Evolutionary conservation across 2,888 invertebrate genomes (phyloP).

Genomic region (Gerris lacustris): DNA sequence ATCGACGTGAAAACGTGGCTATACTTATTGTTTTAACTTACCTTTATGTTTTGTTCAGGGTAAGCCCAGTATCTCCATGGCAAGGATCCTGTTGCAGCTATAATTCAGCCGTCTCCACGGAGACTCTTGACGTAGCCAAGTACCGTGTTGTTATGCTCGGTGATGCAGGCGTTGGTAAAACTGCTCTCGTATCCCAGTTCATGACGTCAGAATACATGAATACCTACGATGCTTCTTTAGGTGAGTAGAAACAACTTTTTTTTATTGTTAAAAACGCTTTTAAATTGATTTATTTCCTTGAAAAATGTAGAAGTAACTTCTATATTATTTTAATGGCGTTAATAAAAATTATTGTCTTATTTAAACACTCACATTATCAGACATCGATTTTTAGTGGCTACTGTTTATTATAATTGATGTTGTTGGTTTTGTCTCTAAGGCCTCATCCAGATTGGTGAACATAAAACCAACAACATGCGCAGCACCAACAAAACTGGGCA

Average conservation of each 20-base stretch:
- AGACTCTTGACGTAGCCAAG: constrained; percentile 46
- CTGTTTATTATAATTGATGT: no score
- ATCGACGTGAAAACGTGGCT: no score
- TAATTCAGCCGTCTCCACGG: constrained; percentile 54
- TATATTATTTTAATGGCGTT: background rate
- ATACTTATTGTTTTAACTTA: no score
- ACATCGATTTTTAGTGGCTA: no score
- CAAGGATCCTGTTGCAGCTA: constrained; percentile 77
- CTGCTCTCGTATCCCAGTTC: constrained; percentile 80
- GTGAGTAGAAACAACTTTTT: constrained; percentile 43
- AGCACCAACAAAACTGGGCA: no score
- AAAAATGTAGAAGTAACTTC: constrained; percentile 13
- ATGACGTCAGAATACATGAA: constrained; percentile 94
- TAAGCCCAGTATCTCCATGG: constrained; percentile 44
- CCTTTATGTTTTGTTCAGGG: constrained; percentile 16
- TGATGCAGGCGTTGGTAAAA: constrained; percentile 81
- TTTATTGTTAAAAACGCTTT: background rate
- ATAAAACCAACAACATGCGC: no score
- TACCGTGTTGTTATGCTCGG: constrained; percentile 44
- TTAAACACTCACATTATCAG: no score
- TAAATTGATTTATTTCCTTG: constrained; percentile 15
- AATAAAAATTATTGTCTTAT: constrained; percentile 7
- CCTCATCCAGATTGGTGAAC: no score
- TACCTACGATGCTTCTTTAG: constrained; percentile 81
- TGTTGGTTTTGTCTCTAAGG: no score